These are phyloP conservation scores for Tortricodes alternella DNA, from an alignment of 2,888 invertebrate species.

Conservation along the genomic window DNA sequence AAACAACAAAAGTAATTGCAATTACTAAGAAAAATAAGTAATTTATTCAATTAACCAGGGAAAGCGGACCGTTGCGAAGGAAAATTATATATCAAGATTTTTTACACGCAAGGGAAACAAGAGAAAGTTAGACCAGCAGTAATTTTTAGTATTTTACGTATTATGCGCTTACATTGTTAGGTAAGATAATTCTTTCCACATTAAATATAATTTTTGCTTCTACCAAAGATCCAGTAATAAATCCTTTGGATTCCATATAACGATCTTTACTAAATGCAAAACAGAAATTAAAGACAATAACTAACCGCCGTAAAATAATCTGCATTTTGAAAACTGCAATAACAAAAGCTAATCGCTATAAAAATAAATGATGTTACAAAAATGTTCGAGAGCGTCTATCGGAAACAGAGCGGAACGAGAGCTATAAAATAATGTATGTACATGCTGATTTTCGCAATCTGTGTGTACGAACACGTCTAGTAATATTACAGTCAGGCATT, in stretches of 20 bases:
- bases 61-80: conserved; percentile 72
- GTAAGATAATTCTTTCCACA: too few species aligned
- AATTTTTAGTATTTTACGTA: neutral
- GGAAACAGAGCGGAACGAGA: conserved; percentile 76
- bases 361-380: conserved; percentile 75
- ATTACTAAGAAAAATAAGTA: conserved; percentile 65
- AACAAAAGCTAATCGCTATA: conserved; percentile 65
- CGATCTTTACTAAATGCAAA: conserved; percentile 36
- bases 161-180: neutral
- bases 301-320: conserved; percentile 34
- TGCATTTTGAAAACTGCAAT: conserved; percentile 45
- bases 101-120: conserved; percentile 77
- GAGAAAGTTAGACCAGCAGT: conserved; percentile 56
- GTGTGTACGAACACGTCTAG: conserved; percentile 64
- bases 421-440: conserved; percentile 72
- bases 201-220: too few species aligned
- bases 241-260: too few species aligned
- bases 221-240: too few species aligned
- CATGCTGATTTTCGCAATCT: conserved; percentile 77
- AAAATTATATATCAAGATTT: conserved; percentile 77
- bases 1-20: conserved; percentile 65
- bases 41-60: conserved; percentile 74
- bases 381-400: conserved; percentile 67
- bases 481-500: conserved; percentile 68
- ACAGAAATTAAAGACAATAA: conserved; percentile 33